Evolutionary conservation across 2,113 vertebrate genomes (phyloP), one percentile per base, ranked within the genome.

Genomic region (Anseranas semipalmata): DNA sequence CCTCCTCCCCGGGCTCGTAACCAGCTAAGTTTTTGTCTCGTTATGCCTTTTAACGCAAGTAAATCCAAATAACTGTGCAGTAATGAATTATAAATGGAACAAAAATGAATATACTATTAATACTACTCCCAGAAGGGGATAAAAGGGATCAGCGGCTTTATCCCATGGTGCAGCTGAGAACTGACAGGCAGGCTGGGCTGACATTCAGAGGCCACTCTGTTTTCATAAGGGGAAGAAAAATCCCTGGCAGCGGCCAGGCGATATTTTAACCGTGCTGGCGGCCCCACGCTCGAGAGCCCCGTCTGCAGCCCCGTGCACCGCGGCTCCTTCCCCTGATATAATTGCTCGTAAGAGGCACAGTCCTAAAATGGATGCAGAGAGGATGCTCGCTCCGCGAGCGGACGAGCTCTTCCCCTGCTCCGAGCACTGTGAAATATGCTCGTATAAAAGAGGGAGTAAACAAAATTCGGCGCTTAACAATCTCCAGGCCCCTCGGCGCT

Each of bases 41-140:
- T 96, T 96, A 93, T 73, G 87, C 89, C 89, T 96, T 96, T 95
- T 95, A 97, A 91, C 81, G 3, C 78, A 85, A 96, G 96, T 93
- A 97, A 97, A 96, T 96, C 97, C 94, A 96, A 96, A 96, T 97
- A 96, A 96, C 95, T 88, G 95, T 85, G 89, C 89, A 96, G 94
- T 95, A 97, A 97, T 96, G 96, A 97, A 97, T 96, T 96, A 97
- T 97, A 97, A 97, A 96, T 95, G 95, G 94, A 93, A 95, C 90
- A 97, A 97, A 96, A 96, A 96, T 96, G 93, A 97, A 91, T 96
- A 94, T 96, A 96, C 94, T 96, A 96, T 96, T 97, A 96, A 97
- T 97, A 96, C 78, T 75, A 83, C 95, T 96, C 95, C 95, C 97
- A 95, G 94, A 95, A 96, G 95, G 79, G 93, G 97, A 97, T 96